Evolutionary conservation across 1,140 invertebrate genomes (phyloP).

Genomic region (Elysia chlorotica): DNA sequence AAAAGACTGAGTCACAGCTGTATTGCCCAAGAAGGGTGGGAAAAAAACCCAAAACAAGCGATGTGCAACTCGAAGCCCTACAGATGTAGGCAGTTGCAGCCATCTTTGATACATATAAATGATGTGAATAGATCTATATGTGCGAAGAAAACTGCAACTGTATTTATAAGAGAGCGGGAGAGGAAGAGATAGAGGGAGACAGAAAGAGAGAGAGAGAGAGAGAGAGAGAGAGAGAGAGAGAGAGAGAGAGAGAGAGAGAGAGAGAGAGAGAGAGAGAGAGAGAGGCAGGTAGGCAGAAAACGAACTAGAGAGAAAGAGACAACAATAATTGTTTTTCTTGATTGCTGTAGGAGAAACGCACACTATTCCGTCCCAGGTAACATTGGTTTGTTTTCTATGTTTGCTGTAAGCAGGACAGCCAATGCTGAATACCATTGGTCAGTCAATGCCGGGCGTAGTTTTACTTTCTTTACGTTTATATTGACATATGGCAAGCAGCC

Average conservation of each 20-base stretch:
- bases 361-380: too few species aligned
- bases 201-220: conserved; percentile 6
- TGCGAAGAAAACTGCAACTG: background rate
- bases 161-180: background rate
- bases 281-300: background rate
- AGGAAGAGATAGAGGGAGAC: background rate
- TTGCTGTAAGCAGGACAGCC: too few species aligned
- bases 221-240: conserved; percentile 7
- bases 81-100: background rate
- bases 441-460: too few species aligned
- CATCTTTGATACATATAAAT: background rate
- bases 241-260: conserved; percentile 10
- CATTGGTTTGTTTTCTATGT: too few species aligned
- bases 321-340: background rate
- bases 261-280: background rate
- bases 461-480: too few species aligned
- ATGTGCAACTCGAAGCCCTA: background rate
- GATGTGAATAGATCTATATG: too few species aligned
- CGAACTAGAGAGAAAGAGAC: background rate
- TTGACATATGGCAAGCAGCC: too few species aligned
- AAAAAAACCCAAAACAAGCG: background rate
- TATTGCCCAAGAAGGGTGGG: too few species aligned
- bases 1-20: too few species aligned
- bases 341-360: background rate
- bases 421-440: too few species aligned